Percentiles rank a stretch among this genome's conserved stretches.
Evolutionary conservation across 2,888 invertebrate genomes (phyloP).

Genomic region (Andricus curvator): DNA sequence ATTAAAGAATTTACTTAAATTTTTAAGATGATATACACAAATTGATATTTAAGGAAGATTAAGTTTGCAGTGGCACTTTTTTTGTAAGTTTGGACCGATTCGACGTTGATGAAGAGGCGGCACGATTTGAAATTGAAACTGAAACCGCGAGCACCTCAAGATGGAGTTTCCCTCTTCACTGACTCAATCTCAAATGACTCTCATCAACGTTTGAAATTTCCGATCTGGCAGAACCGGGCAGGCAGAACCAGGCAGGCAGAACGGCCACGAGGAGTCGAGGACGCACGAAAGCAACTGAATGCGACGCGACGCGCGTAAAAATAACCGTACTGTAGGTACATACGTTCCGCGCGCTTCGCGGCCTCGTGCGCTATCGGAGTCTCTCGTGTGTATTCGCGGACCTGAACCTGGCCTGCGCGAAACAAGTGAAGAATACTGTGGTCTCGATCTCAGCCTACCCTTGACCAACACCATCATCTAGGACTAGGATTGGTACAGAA

Average conservation of each 20-base stretch:
- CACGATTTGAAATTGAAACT: slow-evolving; percentile 28
- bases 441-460: slow-evolving; percentile 3
- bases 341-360: slow-evolving; percentile 54
- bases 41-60: not conserved
- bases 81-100: not conserved
- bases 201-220: slow-evolving; percentile 16
- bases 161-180: not conserved
- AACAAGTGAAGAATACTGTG: slow-evolving; percentile 18
- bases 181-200: slow-evolving; percentile 18
- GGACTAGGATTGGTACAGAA: not conserved
- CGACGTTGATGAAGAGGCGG: slow-evolving; percentile 3
- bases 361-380: slow-evolving; percentile 46
- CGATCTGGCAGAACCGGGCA: not conserved
- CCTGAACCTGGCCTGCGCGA: slow-evolving; percentile 39
- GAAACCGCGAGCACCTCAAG: slow-evolving; percentile 1
- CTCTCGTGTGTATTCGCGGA: slow-evolving; percentile 30
- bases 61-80: not conserved
- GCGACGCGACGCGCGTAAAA: slow-evolving; percentile 57
- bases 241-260: slow-evolving; percentile 50
- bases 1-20: not conserved
- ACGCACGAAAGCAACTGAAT: slow-evolving; percentile 56
- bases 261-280: slow-evolving; percentile 54
- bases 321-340: slow-evolving; percentile 55
- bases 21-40: not conserved
- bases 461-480: slow-evolving; percentile 31